Conservation (phyloP, 2,797 vertebrate species). For the Oophaga sylvatica region DNA sequence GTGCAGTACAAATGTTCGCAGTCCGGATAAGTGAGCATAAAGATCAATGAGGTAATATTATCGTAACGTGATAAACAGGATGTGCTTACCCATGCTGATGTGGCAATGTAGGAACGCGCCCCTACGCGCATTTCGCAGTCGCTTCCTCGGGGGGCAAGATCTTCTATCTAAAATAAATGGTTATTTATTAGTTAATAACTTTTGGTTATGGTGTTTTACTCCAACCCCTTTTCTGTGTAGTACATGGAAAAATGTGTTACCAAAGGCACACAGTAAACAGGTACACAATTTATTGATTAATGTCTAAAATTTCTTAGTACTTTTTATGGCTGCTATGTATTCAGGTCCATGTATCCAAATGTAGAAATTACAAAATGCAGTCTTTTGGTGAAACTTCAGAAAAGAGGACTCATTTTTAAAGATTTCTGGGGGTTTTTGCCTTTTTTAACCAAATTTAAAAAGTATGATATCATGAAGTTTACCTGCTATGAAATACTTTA, state of each 20-base stretch:
- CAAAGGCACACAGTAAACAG: conserved; percentile 23
- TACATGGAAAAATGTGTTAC: conserved; percentile 10
- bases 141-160: no score
- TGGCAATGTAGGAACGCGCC: no score
- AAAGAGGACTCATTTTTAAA: neutral
- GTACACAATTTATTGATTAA: neutral
- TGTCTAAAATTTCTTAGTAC: neutral
- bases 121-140: no score
- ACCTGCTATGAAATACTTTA: neutral
- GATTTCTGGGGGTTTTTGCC: neutral
- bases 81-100: no score
- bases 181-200: no score
- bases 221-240: no score
- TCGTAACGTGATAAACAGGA: no score
- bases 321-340: neutral
- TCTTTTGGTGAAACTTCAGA: neutral
- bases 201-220: no score
- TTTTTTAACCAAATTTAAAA: neutral
- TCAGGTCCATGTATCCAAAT: neutral
- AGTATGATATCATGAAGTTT: neutral
- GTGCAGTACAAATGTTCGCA: no score
- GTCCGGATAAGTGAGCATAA: no score
- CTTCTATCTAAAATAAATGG: no score
- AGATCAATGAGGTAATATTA: no score
- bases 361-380: neutral